Percentiles rank a stretch among this genome's conserved stretches.
Conservation (phyloP, 2,113 vertebrate species). For the Sigmodon hispidus region DNA sequence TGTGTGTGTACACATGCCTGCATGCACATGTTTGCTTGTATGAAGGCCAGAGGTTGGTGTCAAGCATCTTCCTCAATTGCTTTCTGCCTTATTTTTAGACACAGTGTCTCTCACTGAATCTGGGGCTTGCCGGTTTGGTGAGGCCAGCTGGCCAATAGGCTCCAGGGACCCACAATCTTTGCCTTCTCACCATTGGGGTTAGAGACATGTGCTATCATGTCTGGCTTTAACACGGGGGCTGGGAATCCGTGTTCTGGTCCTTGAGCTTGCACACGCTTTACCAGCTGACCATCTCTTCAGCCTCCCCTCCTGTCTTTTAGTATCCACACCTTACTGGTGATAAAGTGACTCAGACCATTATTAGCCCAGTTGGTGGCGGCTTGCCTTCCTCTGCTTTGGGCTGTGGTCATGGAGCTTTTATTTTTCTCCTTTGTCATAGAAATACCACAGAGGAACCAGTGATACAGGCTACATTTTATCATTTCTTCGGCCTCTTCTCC, state of each 20-base stretch:
- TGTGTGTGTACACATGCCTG: no score
- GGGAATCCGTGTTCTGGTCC: neutral
- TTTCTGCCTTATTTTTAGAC: neutral
- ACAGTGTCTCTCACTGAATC: neutral
- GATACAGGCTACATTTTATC: neutral
- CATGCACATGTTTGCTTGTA: neutral
- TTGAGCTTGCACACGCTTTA: neutral
- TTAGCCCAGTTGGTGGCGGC: neutral
- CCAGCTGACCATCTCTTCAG: neutral
- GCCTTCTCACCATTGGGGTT: neutral
- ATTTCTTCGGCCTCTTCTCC: conserved; percentile 39
- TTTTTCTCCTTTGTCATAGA: neutral
- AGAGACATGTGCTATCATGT: neutral
- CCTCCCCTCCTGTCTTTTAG: conserved; percentile 16
- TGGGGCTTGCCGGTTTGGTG: neutral
- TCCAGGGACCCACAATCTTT: neutral
- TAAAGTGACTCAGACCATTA: neutral
- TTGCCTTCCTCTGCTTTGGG: conserved; percentile 15
- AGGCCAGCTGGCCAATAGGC: neutral
- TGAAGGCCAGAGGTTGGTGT: neutral
- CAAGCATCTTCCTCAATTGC: neutral
- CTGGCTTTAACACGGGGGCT: neutral
- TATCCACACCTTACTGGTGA: neutral
- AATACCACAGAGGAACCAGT: neutral
- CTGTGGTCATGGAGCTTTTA: neutral